Conservation (phyloP, 2,797 vertebrate genomes). For the Halcyon badia region DNA sequence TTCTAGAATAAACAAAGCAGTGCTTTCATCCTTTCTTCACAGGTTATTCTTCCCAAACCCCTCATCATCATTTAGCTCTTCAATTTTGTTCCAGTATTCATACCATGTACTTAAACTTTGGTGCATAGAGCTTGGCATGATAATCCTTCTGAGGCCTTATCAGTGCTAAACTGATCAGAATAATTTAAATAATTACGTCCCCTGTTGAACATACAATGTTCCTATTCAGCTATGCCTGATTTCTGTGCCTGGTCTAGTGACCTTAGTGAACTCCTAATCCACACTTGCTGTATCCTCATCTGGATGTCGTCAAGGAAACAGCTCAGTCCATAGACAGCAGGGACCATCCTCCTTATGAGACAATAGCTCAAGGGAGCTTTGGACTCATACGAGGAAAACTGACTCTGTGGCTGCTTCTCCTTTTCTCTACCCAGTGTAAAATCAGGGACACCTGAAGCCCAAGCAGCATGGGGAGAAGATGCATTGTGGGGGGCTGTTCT, state of each 20-base stretch:
- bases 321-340: neutral
- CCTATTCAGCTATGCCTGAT: neutral
- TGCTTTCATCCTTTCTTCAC: neutral
- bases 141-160: neutral
- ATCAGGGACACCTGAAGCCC: neutral
- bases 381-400: neutral
- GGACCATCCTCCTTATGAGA: neutral
- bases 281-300: neutral
- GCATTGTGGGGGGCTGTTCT: neutral
- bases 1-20: neutral
- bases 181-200: neutral
- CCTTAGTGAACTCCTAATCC: neutral
- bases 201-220: neutral
- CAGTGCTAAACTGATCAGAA: neutral
- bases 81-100: neutral
- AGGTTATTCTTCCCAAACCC: neutral
- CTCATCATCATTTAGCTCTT: neutral
- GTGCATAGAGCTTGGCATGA: neutral
- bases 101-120: neutral
- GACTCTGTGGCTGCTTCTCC: neutral
- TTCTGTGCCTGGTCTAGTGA: neutral
- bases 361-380: neutral
- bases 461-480: fast-evolving
- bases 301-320: fast-evolving
- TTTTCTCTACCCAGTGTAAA: neutral